Evolutionary conservation across 2,888 invertebrate species (phyloP), one percentile per base, ranked within the genome.

Genomic region (Atherix ibis): DNA sequence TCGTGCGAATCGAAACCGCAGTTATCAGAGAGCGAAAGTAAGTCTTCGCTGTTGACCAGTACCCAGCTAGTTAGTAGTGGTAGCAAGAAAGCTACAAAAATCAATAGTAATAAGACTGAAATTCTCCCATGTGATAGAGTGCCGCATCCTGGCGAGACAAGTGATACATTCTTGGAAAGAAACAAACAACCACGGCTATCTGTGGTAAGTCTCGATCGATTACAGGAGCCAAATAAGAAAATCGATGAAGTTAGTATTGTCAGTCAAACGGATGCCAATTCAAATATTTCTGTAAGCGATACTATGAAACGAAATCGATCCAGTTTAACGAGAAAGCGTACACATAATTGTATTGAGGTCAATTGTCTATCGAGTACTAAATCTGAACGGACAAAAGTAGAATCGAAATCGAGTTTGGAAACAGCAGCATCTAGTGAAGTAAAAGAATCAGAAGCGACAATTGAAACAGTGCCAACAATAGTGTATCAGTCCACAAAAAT

Each of bases 71-170:
- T 17, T 5, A 12, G 18, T 17, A 12, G 16, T 4, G 27, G 31
- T 19, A 36, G 31, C 34, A 27, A 39, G 4, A 39, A 43, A 9
- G 32, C 44, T 12, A 34, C 19, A 8, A 32, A 34, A 15, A 36
- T 40, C 17, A 40, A 43, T 13, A 34, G 16, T 4, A 13, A 30
- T 9, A 25, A 10, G 10, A 12, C 31, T 3, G 26, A 26, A 26
- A 26, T 13, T 5, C 8, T 10, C 2, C 13, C 26, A 28, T 76
- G 76, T 47, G 77, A 77, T 50, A 67, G 77, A 41, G 76, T 78
- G 15, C 77, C 78, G 1, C 71, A 71, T 54, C 65, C 70, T 31
- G 78, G 76, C 2, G 78, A 78, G 56, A 70, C 75, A 26, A 71
- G 69, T 44, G 70, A 68, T 27, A 71, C 67, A 40, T 78, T 77